Evolutionary conservation across 1,140 invertebrate species (phyloP).

Genomic region (Pemphigus obesinymphae): DNA sequence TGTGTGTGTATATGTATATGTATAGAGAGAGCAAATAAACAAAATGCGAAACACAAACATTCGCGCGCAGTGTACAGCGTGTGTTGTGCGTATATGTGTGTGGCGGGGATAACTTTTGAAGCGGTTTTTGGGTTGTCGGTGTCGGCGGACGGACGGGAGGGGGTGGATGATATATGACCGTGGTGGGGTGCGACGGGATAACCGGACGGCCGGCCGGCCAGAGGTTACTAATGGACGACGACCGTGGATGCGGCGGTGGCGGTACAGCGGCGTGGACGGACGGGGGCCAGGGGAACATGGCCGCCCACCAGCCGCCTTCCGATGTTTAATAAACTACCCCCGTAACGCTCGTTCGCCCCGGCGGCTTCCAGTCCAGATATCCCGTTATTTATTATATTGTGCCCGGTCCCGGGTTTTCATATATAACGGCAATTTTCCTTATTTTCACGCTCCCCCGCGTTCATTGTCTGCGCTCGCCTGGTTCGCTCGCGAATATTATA

Average conservation of each 20-base stretch:
- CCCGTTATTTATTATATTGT: conserved; percentile 40
- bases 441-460: conserved; percentile 41
- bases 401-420: conserved; percentile 20
- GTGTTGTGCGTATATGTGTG: background rate
- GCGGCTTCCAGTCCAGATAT: conserved; percentile 41
- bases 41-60: conserved; percentile 41
- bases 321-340: conserved; percentile 42
- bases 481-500: background rate
- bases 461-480: conserved; percentile 11
- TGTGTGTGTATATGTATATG: too few relatives aligned
- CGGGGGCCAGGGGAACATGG: conserved; percentile 25
- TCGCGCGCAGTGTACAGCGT: background rate
- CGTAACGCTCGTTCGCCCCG: conserved; percentile 16
- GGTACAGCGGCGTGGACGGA: background rate
- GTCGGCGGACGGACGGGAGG: background rate
- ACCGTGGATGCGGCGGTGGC: background rate
- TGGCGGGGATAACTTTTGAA: conserved; percentile 32
- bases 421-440: conserved; percentile 40
- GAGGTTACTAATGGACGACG: conserved; percentile 41
- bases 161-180: conserved; percentile 33
- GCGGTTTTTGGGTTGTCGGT: conserved; percentile 19
- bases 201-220: conserved; percentile 40
- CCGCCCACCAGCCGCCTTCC: conserved; percentile 41
- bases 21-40: conserved; percentile 26
- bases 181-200: background rate